These are phyloP conservation scores for Abrostola tripartita DNA, from an alignment of 2,888 invertebrate species.

Conservation along the genomic window DNA sequence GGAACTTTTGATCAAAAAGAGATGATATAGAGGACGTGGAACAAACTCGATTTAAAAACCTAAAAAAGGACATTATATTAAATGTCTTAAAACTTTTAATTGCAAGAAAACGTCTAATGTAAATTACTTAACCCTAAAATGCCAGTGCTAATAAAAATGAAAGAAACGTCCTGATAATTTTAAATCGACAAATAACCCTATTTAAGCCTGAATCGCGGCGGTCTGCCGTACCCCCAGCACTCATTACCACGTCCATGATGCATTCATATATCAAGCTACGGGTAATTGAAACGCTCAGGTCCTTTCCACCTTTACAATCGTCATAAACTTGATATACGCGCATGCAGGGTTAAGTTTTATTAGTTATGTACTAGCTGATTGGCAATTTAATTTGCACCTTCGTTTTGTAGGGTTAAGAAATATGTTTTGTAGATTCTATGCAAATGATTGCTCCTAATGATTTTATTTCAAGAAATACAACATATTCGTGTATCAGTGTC, in stretches of 20 bases:
- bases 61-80: too few species aligned
- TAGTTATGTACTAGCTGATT: slow-evolving; percentile 43
- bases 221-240: slow-evolving; percentile 36
- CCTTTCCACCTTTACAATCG: slow-evolving; percentile 42
- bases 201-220: slow-evolving; percentile 24
- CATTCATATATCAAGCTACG: slow-evolving; percentile 46
- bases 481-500: too few species aligned
- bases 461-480: too few species aligned
- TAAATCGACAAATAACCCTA: slow-evolving; percentile 28
- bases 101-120: too few species aligned
- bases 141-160: too few species aligned
- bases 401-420: slow-evolving; percentile 8
- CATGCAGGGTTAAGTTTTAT: slow-evolving; percentile 40
- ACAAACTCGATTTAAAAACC: too few species aligned
- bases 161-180: not conserved
- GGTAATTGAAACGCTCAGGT: slow-evolving; percentile 51
- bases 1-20: too few species aligned
- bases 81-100: too few species aligned
- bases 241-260: slow-evolving; percentile 44
- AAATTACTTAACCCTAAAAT: too few species aligned
- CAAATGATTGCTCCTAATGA: not conserved
- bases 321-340: slow-evolving; percentile 48
- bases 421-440: not conserved
- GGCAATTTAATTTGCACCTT: slow-evolving; percentile 33
- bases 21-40: too few species aligned